Evolutionary conservation across 2,113 vertebrate genomes (phyloP).

Genomic region (Craseonycteris thonglongyai): DNA sequence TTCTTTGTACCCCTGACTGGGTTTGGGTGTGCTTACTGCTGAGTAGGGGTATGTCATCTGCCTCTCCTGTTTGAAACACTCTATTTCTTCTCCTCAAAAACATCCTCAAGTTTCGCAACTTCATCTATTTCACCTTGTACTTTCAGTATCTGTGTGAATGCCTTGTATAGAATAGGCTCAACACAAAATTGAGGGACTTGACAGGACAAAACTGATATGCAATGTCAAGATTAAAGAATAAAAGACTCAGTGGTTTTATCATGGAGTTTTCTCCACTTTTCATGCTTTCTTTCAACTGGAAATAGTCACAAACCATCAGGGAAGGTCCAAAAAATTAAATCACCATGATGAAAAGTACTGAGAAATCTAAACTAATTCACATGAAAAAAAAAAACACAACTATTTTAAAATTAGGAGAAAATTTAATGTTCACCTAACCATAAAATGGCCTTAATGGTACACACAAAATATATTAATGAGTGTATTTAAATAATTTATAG

Average conservation of each 20-base stretch:
- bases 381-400: too few relatives aligned
- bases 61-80: background rate
- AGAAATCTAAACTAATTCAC: background rate
- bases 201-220: background rate
- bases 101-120: background rate
- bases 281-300: background rate
- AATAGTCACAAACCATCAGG: background rate
- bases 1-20: background rate
- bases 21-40: background rate
- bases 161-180: background rate
- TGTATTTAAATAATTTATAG: background rate
- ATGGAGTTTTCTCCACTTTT: background rate
- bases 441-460: background rate
- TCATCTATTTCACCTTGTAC: background rate
- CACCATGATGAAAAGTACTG: background rate
- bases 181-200: background rate
- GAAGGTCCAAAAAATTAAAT: background rate
- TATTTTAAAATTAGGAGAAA: background rate
- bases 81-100: background rate
- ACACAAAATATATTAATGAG: background rate
- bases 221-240: background rate
- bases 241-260: background rate
- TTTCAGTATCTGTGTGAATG: background rate
- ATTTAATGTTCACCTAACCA: background rate
- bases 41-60: constrained; percentile 47